Evolutionary conservation across 30 jellyfish, hydroid and myxozoan genomes (phyloP).

Genomic region (Cassiopea xamachana): DNA sequence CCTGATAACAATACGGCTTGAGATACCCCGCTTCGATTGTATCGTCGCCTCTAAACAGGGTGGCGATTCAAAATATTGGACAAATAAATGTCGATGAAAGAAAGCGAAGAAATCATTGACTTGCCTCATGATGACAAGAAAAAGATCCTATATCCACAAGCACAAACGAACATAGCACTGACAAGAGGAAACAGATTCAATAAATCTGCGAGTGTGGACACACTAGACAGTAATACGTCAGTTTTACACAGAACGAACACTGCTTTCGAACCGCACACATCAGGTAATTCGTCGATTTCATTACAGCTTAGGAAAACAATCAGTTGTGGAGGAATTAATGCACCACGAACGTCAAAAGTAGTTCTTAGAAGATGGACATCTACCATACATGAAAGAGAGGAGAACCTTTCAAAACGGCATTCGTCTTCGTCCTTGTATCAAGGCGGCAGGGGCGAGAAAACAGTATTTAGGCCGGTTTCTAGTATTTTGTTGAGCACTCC

Average conservation of each 20-base stretch:
- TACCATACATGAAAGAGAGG: slow-evolving; percentile 22
- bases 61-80: slow-evolving; percentile 6
- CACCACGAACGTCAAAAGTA: slow-evolving; percentile 48
- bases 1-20: slow-evolving; percentile 7
- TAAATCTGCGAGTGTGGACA: slow-evolving; percentile 32
- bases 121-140: slow-evolving; percentile 27
- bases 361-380: slow-evolving; percentile 73
- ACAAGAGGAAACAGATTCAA: slow-evolving; percentile 24
- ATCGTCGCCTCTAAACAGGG: slow-evolving; percentile 53
- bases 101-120: slow-evolving; percentile 22
- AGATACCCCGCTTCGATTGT: slow-evolving; percentile 68
- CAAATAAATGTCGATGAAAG: slow-evolving; percentile 62
- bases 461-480: slow-evolving; percentile 70
- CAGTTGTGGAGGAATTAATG: slow-evolving; percentile 52
- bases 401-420: slow-evolving; percentile 26
- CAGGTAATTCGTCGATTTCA: slow-evolving; percentile 7
- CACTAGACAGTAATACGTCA: slow-evolving; percentile 30
- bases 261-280: neutral
- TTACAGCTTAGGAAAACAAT: slow-evolving; percentile 31
- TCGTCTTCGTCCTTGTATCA: slow-evolving; percentile 25
- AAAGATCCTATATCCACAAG: neutral
- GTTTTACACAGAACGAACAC: slow-evolving; percentile 27
- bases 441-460: slow-evolving; percentile 55
- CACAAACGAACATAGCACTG: neutral
- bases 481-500: slow-evolving; percentile 71